phyloP scores from a whole-genome alignment of 1,140 invertebrate genomes.

The Heliconius congener region DNA sequence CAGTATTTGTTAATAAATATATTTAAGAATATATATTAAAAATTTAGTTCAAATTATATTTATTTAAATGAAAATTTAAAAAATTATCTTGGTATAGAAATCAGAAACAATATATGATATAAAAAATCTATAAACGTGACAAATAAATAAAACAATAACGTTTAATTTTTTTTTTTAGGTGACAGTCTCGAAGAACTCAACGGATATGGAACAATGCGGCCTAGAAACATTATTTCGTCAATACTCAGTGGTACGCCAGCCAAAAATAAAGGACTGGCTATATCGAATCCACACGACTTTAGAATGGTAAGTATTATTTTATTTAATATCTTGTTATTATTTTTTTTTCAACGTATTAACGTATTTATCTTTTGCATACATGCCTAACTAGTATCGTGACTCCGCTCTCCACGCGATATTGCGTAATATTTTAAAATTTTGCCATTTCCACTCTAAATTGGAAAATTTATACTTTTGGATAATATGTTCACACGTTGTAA shows the following conservation, averaged over 20 bases:
- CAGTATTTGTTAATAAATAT: no score
- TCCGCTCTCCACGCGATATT: no score
- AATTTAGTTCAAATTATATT: no score
- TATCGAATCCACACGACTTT: constrained; percentile 98
- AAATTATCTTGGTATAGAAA: no score
- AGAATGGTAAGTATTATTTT: constrained; percentile 86
- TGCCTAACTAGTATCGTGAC: no score
- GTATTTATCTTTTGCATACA: no score
- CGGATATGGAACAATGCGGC: constrained; percentile 90
- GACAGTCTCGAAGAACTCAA: constrained; percentile 92
- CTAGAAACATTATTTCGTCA: constrained; percentile 91
- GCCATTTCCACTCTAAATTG: neutral
- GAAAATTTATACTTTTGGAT: neutral
- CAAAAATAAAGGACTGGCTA: constrained; percentile 92
- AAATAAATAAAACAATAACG: neutral
- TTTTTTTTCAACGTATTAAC: no score
- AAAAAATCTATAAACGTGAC: no score
- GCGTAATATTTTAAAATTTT: neutral
- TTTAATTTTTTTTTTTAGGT: constrained; percentile 78
- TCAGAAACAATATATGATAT: no score
- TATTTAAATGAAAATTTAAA: no score
- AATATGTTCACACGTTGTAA: neutral
- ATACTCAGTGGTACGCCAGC: constrained; percentile 91
- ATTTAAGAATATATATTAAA: no score
- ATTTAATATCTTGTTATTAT: neutral